phyloP scores from a whole-genome alignment of 2,797 vertebrate species.

The Silurus aristotelis region DNA sequence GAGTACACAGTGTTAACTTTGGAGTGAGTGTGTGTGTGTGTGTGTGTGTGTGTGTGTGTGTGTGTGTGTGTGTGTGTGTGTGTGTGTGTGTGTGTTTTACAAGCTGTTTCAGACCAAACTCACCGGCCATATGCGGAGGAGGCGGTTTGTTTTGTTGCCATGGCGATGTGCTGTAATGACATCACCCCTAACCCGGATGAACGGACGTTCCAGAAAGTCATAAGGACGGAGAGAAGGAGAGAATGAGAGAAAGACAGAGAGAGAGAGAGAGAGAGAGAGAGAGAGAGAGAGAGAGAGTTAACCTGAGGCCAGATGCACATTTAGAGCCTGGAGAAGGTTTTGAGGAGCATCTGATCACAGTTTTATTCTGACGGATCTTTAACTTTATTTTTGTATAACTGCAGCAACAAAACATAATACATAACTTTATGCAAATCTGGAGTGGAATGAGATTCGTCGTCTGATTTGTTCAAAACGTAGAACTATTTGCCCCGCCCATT shows the following conservation, averaged over 20 bases:
- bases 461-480: too few relatives aligned
- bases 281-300: neutral
- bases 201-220: constrained; percentile 24
- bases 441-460: too few relatives aligned
- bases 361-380: too few relatives aligned
- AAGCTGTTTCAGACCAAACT: constrained; percentile 39
- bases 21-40: neutral
- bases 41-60: constrained; percentile 3
- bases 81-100: constrained; percentile 23
- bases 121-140: constrained; percentile 42
- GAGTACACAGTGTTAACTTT: neutral
- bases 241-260: neutral
- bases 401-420: too few relatives aligned
- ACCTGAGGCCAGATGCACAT: neutral
- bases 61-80: constrained; percentile 31
- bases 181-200: constrained; percentile 50
- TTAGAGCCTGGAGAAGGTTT: neutral
- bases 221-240: neutral
- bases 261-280: neutral
- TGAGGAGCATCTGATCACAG: neutral
- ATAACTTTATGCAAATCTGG: too few relatives aligned
- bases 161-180: constrained; percentile 49
- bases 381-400: too few relatives aligned
- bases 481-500: too few relatives aligned
- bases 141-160: constrained; percentile 60